Conservation (phyloP, 1,140 invertebrate species). For the Lasaia peninsularis region DNA sequence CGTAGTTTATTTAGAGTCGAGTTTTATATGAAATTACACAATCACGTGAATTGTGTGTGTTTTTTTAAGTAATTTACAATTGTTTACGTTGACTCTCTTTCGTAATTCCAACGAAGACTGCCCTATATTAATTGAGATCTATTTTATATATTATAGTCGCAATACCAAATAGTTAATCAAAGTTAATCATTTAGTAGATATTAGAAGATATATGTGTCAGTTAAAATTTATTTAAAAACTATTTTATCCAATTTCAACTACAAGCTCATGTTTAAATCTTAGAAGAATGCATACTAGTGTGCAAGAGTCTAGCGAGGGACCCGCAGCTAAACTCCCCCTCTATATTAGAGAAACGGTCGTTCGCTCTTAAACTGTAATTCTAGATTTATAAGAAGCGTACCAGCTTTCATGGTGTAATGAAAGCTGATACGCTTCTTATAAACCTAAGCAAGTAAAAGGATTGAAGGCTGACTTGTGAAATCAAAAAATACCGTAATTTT, state of each 20-base stretch:
- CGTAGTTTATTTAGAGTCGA: slow-evolving; percentile 64
- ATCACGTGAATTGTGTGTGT: slow-evolving; percentile 49
- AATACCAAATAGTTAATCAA: slow-evolving; percentile 68
- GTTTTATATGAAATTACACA: slow-evolving; percentile 53
- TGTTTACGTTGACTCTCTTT: slow-evolving; percentile 66
- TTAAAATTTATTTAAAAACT: neutral
- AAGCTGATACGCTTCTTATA: too few species aligned
- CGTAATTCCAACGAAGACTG: slow-evolving; percentile 75
- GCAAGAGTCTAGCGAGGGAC: too few species aligned
- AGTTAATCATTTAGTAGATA: slow-evolving; percentile 59
- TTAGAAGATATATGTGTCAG: slow-evolving; percentile 29
- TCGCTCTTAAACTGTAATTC: too few species aligned
- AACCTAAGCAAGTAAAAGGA: too few species aligned
- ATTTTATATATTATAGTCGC: slow-evolving; percentile 75
- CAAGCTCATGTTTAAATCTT: too few species aligned
- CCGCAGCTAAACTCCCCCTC: too few species aligned
- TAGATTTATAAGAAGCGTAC: too few species aligned
- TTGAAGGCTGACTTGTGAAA: too few species aligned
- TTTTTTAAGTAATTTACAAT: slow-evolving; percentile 63
- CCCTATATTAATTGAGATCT: slow-evolving; percentile 75
- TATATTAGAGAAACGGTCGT: too few species aligned
- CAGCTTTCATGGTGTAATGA: too few species aligned
- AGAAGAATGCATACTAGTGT: too few species aligned
- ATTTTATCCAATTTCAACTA: slow-evolving; percentile 7
- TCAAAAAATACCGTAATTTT: too few species aligned